phyloP scores from a whole-genome alignment of 2,797 vertebrate species.

The Lemur catta region DNA sequence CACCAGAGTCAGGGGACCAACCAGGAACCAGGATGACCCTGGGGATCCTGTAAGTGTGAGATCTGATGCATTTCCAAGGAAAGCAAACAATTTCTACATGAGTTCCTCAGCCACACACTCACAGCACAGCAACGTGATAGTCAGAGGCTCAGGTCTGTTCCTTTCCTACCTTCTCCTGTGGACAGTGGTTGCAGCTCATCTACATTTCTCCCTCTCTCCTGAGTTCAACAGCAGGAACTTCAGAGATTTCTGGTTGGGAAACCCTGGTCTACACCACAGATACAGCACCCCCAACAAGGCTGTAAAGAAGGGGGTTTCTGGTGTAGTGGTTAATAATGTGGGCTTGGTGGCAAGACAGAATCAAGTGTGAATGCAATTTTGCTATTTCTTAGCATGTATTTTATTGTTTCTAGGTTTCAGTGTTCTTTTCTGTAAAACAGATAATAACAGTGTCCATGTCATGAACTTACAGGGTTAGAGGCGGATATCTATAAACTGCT shows the following conservation, averaged over 20 bases:
- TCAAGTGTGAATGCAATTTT: neutral
- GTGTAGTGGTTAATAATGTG: neutral
- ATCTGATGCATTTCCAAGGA: neutral
- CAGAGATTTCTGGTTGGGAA: neutral
- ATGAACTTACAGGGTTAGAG: neutral
- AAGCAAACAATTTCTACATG: neutral
- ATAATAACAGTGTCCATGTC: neutral
- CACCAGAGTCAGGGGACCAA: neutral
- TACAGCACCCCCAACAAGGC: neutral
- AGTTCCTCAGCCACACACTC: neutral
- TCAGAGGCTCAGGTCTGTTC: neutral
- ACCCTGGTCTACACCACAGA: neutral
- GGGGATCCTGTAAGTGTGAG: neutral
- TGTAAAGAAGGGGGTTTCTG: neutral
- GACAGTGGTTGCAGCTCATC: neutral
- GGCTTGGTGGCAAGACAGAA: neutral
- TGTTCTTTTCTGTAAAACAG: neutral
- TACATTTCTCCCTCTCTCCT: neutral
- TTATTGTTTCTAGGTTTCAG: neutral
- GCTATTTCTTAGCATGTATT: neutral
- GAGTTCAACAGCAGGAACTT: neutral
- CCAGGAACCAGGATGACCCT: neutral
- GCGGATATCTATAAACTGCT: neutral
- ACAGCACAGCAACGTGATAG: neutral
- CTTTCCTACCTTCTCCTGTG: neutral